phyloP scores from a whole-genome alignment of 2,113 vertebrate genomes.

The Todiramphus chloris region DNA sequence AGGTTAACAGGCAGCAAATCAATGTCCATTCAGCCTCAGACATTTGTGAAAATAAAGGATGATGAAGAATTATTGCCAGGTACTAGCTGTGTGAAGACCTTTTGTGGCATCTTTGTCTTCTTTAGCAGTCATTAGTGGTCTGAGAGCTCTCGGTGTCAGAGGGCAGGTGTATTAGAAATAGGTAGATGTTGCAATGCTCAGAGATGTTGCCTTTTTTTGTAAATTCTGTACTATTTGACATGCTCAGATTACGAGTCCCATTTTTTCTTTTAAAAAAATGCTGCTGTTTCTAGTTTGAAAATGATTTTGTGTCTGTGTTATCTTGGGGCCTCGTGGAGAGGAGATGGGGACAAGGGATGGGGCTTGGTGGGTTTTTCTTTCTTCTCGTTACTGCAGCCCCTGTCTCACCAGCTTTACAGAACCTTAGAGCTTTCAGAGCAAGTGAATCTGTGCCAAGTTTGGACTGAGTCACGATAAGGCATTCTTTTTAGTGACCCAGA shows the following conservation, averaged over 20 bases:
- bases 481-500: not conserved
- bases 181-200: not conserved
- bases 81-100: not conserved
- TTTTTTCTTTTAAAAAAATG: not conserved
- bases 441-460: not conserved
- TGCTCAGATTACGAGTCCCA: rapidly evolving
- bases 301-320: not conserved
- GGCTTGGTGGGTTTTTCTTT: not conserved
- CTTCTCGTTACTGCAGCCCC: not conserved
- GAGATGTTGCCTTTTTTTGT: not conserved
- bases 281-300: not conserved
- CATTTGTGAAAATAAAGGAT: conserved; percentile 49
- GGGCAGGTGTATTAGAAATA: not conserved
- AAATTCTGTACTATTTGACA: not conserved
- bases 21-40: conserved; percentile 38
- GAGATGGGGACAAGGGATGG: not conserved
- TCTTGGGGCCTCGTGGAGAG: not conserved
- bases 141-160: not conserved
- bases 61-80: conserved; percentile 35
- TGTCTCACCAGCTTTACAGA: not conserved
- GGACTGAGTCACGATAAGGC: not conserved
- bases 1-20: conserved; percentile 52
- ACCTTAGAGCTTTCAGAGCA: not conserved
- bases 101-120: conserved; percentile 4
- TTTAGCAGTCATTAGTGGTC: not conserved